Percentiles rank a stretch among this genome's conserved stretches.
Conservation (phyloP, 2,888 invertebrate genomes). For the Buathra laborator region DNA sequence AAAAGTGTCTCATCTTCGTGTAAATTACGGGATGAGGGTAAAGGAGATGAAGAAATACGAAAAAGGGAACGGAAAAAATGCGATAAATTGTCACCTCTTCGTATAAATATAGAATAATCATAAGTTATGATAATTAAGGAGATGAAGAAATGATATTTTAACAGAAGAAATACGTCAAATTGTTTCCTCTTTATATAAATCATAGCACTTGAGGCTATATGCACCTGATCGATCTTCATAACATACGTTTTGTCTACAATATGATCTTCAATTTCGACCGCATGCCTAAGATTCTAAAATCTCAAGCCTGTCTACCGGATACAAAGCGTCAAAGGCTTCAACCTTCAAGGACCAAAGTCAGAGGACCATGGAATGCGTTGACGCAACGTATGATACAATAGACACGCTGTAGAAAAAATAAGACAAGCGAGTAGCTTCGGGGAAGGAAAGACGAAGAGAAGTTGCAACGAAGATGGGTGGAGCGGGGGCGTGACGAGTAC, state of each 20-base stretch:
- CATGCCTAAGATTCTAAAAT: background rate
- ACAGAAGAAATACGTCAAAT: too few species aligned
- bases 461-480: background rate
- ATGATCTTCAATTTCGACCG: background rate
- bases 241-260: background rate
- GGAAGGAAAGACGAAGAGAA: constrained; percentile 1
- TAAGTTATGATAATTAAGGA: too few species aligned
- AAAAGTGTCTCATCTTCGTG: too few species aligned
- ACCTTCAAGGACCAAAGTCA: background rate
- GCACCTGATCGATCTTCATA: background rate
- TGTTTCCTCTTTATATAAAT: background rate
- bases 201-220: background rate
- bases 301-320: background rate
- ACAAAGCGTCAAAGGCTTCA: background rate
- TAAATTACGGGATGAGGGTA: too few species aligned
- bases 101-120: too few species aligned
- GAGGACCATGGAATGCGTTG: too few species aligned
- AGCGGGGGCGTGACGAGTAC: background rate
- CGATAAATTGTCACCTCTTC: too few species aligned
- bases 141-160: too few species aligned
- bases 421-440: background rate
- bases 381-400: too few species aligned
- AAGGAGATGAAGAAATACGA: too few species aligned
- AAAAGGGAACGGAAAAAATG: too few species aligned
- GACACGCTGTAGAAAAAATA: too few species aligned